phyloP scores from a whole-genome alignment of 2,797 vertebrate species.

The Tauraco hartlaubi region DNA sequence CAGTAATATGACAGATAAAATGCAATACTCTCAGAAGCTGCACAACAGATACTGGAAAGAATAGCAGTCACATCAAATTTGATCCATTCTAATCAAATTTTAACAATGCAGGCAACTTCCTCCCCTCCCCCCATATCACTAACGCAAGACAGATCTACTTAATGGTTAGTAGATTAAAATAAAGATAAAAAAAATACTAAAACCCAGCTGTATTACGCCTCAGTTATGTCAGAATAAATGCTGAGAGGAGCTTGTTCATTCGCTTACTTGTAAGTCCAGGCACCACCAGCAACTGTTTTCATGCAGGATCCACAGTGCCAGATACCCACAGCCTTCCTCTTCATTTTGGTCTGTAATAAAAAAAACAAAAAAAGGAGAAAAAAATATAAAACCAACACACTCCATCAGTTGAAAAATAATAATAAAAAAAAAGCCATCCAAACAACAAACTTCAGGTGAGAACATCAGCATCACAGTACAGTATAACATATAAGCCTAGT shows the following conservation, averaged over 20 bases:
- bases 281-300: slow-evolving; percentile 98
- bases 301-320: slow-evolving; percentile 99
- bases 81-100: background rate
- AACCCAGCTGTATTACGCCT: background rate
- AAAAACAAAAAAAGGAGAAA: background rate
- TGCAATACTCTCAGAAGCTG: background rate
- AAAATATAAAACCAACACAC: too few relatives aligned
- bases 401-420: background rate
- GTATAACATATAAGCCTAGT: background rate
- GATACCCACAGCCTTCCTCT: slow-evolving; percentile 97
- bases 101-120: background rate
- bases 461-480: background rate
- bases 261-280: slow-evolving; percentile 98
- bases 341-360: slow-evolving; percentile 94
- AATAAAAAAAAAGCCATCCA: too few relatives aligned
- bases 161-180: background rate
- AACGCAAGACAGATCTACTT: background rate
- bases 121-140: fast-evolving
- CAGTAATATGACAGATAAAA: background rate
- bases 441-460: background rate
- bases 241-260: background rate
- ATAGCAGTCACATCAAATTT: background rate
- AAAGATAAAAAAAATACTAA: background rate
- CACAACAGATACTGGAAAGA: background rate
- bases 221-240: background rate